These are phyloP conservation scores for Ophraella communa DNA, from an alignment of 2,888 invertebrate species.

Conservation along the genomic window DNA sequence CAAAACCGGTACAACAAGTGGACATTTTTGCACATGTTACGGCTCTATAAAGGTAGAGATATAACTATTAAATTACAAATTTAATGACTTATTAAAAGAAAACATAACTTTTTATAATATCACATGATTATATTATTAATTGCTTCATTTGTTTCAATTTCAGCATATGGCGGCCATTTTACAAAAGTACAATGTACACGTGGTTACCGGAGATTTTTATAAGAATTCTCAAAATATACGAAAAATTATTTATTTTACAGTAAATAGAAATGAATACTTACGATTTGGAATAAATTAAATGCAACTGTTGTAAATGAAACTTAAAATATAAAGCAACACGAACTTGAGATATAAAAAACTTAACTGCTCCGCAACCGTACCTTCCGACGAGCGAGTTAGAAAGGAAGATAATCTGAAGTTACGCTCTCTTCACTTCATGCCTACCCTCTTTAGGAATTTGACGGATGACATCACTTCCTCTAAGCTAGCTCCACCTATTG, in stretches of 20 bases:
- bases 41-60: neutral
- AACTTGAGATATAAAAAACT: conserved; percentile 48
- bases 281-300: conserved; percentile 52
- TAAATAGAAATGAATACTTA: conserved; percentile 45
- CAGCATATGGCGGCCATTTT: conserved; percentile 58
- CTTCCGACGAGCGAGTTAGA: conserved; percentile 57
- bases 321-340: conserved; percentile 49
- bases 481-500: conserved; percentile 33
- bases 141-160: conserved; percentile 29
- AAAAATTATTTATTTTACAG: conserved; percentile 20
- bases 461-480: conserved; percentile 39
- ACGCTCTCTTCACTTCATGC: conserved; percentile 44
- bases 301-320: conserved; percentile 51
- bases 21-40: conserved; percentile 11
- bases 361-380: conserved; percentile 56
- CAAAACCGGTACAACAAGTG: conserved; percentile 28
- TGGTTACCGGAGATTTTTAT: conserved; percentile 46
- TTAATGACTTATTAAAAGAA: neutral
- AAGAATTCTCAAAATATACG: conserved; percentile 33
- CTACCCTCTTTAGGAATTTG: conserved; percentile 34
- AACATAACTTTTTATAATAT: too few relatives aligned
- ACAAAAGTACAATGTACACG: conserved; percentile 53
- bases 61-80: neutral
- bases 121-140: too few relatives aligned
- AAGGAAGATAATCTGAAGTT: conserved; percentile 55